Evolutionary conservation across 2,797 vertebrate genomes (phyloP), one percentile per base, ranked within the genome.

Genomic region (Sylvilagus floridanus): DNA sequence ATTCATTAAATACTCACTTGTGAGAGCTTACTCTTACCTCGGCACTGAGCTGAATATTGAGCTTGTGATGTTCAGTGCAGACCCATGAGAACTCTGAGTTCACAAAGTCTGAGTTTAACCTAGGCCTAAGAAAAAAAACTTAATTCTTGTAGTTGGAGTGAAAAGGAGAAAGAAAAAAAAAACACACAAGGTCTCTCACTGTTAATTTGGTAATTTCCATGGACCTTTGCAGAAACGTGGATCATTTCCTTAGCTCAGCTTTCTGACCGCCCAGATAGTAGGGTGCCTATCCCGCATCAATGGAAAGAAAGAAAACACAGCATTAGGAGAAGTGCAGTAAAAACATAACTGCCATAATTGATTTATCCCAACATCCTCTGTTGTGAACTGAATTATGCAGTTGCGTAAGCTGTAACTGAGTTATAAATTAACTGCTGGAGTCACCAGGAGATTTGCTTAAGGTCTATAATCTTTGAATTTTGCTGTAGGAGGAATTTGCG

Each of bases 381-480:
- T 88, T 93, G 90, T 88, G 79, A 90, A 65, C 75, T 86, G 91
- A 96, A 95, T 96, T 93, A 95, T 96, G 72, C 91, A 92, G 76
- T 84, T 28, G 96, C 66, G 24, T 62, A 95, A 54, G 21, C 78
- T 94, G 75, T 86, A 92, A 90, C 84, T 0, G 2, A 94, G 94
- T 90, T 88, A 93, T 90, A 96, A 96, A 96, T 96, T 95, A 93
- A 87, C 82, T 91, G 24, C 62, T 47, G 63, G 50, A 96, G 19
- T 73, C 84, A 57, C 1, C 13, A 87, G 57, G 32, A 57, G 71
- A 92, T 92, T 93, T 63, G 54, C 66, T 90, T 79, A 83, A 92
- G 37, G 50, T 32, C 87, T 94, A 30, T 91, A 78, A 88, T 92
- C 32, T 92, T 69, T 63, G 35, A 66, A 65, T 24, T 90, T 92